Base-by-base conservation (phyloP, 2,113 vertebrate genomes). In the Microcebus ravelobensis region DNA sequence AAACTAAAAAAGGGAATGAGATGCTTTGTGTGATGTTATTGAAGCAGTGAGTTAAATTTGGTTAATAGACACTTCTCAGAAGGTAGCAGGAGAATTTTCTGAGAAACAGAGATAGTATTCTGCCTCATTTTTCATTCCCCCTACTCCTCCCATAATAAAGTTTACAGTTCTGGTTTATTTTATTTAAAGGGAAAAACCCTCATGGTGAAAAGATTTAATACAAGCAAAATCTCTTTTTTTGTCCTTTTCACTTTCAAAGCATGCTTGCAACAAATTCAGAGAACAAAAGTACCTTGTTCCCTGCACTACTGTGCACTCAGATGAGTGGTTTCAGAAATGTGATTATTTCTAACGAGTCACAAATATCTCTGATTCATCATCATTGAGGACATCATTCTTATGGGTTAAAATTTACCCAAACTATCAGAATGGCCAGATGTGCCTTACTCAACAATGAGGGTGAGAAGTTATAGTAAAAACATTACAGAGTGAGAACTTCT, bases 161-260 rank as follows among this genome's bases (percentile, higher is more conserved):
- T 55, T 89, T 18, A 79, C 25, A 92, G 17, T 61, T 90, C 65
- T 65, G 3, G 6, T 55, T 87, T 80, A 20, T 45, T 92, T 93
- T 96, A 83, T 61, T 91, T 89, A 81, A 95, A 68, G 18, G 34
- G 39, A 45, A 92, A 95, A 90, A 93, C 67, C 65, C 42, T 96
- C 48, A 71, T 5, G 27, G 1, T 80, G 71, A 90, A 87, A 81
- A 90, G 31, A 94, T 29, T 93, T 39, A 65, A 74, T 2, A 77
- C 23, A 84, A 95, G 65, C 21, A 76, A 77, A 87, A 77, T 27
- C 14, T n/a, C 31, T 50, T 10, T 27, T 65, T 95, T 87, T 87
- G 25, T n/a, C 61, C 87, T 87, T 91, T 36, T 57, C 36, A 6
- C 52, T 27, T 34, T 68, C 31, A 68, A 42, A 63, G n/a, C 12